Evolutionary conservation across 2,797 vertebrate genomes (phyloP), one percentile per base, ranked within the genome.

Genomic region (Brotula barbata): DNA sequence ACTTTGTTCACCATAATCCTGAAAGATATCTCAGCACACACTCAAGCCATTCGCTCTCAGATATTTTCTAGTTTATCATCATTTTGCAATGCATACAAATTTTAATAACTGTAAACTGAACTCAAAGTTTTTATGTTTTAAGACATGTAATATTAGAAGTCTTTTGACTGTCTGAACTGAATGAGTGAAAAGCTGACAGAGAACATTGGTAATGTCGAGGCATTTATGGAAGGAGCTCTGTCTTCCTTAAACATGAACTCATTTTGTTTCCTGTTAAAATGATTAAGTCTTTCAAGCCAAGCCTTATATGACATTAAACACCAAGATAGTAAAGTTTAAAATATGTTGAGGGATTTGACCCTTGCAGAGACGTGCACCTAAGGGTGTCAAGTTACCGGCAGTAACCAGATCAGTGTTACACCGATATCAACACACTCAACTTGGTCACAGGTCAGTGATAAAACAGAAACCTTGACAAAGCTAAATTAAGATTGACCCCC

Each of bases 311-410:
- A 11, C 64, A 61, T 34, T 40, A 2, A 61, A 63, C 7, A 13
- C 22, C 46, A 9, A 53, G 54, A 60, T 28, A 45, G 45, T 14
- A 47, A 39, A 20, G 17, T 54, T 58, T 69, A 1, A 57, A 59
- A 62, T 58, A 57, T 73, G 71, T 60, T 53, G 11, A 67, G 34
- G 51, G 61, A 73, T 76, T 76, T 76, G 25, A 50, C 62, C 48
- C 34, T 71, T 25, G 58, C 63, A 62, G 58, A 54, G 47, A 61
- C 59, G 64, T 48, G 64, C 74, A 62, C 74, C 53, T 46, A 71
- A 64, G 56, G 21, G 40, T 8, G 22, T 21, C 16, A 44, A 37
- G 67, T 64, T 71, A n/a, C 67, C 33, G n/a, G 12, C 55, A 48
- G 61, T 52, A 63, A 69, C 40, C 60, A 25, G 65, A 70, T 56